A percentile compares a stretch with the other conserved stretches of the same genome.
Conservation (phyloP, 64 coral and sea anemone genomes). For the Trachythela sp. region DNA sequence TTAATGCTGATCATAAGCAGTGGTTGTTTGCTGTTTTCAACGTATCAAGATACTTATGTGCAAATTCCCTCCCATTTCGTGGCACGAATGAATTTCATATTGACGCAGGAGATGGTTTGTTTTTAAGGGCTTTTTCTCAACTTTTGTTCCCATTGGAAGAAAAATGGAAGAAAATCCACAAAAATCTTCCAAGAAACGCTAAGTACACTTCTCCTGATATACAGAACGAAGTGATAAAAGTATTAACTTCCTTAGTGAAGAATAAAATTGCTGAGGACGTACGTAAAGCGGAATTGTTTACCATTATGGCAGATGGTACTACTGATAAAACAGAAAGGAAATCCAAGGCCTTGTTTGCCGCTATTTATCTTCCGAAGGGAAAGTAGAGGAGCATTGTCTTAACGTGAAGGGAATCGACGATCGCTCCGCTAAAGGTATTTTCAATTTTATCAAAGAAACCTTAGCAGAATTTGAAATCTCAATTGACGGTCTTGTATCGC, state of each 20-base stretch:
- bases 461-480: background rate
- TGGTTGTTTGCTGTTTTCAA: conserved; percentile 27
- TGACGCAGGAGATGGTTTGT: conserved; percentile 2
- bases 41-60: conserved; percentile 23
- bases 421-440: conserved; percentile 8
- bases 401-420: background rate
- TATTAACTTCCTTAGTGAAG: conserved; percentile 17
- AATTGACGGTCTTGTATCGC: background rate
- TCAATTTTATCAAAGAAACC: background rate
- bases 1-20: background rate
- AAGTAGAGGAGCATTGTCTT: background rate
- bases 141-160: conserved; percentile 14
- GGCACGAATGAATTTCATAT: background rate
- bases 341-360: background rate
- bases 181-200: conserved; percentile 17
- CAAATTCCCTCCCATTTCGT: conserved; percentile 9
- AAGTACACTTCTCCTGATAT: conserved; percentile 19
- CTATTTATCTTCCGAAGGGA: background rate
- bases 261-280: background rate
- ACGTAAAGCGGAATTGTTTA: background rate
- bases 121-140: conserved; percentile 24
- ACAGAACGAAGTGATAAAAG: conserved; percentile 10
- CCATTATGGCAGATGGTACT: background rate
- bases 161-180: conserved; percentile 25
- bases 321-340: conserved; percentile 7